Conservation (phyloP, 2,888 invertebrate genomes). For the Cepaea hortensis region DNA sequence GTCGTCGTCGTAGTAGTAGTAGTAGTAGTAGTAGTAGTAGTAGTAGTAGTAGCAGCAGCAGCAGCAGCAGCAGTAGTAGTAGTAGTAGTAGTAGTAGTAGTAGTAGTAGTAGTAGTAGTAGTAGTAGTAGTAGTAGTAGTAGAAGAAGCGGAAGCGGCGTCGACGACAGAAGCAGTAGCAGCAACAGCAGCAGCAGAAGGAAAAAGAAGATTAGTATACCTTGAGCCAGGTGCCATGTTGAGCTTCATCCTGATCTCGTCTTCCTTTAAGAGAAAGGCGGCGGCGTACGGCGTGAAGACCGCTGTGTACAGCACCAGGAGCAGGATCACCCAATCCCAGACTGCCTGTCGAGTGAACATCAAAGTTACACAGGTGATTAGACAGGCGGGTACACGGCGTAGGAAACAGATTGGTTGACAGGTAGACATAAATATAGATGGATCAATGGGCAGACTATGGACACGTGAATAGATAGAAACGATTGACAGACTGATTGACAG, state of each 20-base stretch:
- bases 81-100: not conserved
- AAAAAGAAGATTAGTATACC: not conserved
- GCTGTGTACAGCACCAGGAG: conserved; percentile 44
- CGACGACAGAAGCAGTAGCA: not conserved
- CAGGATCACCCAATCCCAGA: conserved; percentile 47
- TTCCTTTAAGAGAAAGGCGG: conserved; percentile 43
- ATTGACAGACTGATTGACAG: too few relatives aligned
- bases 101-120: too few relatives aligned
- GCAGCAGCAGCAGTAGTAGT: too few relatives aligned
- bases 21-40: too few relatives aligned
- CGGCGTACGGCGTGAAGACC: conserved; percentile 46
- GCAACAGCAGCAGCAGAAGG: not conserved
- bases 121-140: not conserved
- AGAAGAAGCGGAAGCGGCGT: not conserved
- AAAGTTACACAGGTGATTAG: not conserved
- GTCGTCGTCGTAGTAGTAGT: too few relatives aligned
- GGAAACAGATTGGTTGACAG: too few relatives aligned
- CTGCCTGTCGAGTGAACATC: conserved; percentile 30
- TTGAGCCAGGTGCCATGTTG: conserved; percentile 43
- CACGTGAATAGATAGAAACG: too few relatives aligned
- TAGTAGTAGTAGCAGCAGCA: too few relatives aligned
- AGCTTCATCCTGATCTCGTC: conserved; percentile 48
- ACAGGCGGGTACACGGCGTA: too few relatives aligned
- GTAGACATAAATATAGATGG: too few relatives aligned
- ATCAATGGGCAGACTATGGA: too few relatives aligned